Conservation (phyloP, 2,888 invertebrate species). For the Xestia rhomboidea region DNA sequence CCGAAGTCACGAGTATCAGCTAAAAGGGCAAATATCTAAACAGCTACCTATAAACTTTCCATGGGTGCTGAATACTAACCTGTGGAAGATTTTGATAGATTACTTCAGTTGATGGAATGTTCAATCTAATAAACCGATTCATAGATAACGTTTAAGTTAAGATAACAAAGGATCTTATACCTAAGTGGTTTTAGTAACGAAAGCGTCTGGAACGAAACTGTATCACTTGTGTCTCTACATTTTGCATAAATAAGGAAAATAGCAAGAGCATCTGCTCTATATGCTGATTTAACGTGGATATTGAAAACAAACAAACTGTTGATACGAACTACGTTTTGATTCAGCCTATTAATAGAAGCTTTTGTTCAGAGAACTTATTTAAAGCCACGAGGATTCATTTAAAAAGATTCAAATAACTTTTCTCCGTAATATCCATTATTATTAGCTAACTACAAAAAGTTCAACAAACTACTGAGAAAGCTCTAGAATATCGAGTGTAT, state of each 20-base stretch:
- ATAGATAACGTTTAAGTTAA: not conserved
- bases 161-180: not conserved
- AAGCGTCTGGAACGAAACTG: not conserved
- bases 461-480: slow-evolving; percentile 36
- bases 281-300: not conserved
- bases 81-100: not conserved
- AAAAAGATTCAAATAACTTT: not conserved
- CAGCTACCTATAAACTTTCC: too few species aligned
- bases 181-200: not conserved
- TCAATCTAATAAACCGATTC: not conserved
- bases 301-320: not conserved
- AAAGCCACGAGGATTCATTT: not conserved
- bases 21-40: not conserved
- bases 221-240: not conserved
- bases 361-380: not conserved
- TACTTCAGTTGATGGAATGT: slow-evolving; percentile 6
- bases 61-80: not conserved
- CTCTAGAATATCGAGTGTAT: slow-evolving; percentile 23
- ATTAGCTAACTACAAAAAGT: slow-evolving; percentile 9
- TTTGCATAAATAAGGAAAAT: slow-evolving; percentile 24
- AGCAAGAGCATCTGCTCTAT: not conserved
- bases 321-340: not conserved
- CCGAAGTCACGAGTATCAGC: not conserved
- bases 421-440: not conserved
- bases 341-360: not conserved